phyloP scores from a whole-genome alignment of 2,888 invertebrate genomes.

The Orthosia gracilis region DNA sequence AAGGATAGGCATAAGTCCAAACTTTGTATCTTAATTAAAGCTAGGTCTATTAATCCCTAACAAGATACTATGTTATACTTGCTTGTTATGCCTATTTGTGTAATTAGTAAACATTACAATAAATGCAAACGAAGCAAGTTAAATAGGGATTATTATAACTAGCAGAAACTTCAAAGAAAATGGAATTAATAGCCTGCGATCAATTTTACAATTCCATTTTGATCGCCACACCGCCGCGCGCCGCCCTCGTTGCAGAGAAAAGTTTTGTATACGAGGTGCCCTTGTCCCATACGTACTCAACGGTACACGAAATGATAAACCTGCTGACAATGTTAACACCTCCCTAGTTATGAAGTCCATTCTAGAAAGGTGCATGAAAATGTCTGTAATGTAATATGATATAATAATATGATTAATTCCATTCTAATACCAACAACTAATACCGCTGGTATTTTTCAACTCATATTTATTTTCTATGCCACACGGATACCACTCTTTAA shows the following conservation, averaged over 20 bases:
- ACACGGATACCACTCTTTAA: too few species aligned
- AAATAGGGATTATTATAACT: not conserved
- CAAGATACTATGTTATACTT: not conserved
- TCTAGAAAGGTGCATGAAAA: constrained; percentile 13
- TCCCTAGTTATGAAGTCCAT: constrained; percentile 6
- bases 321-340: constrained; percentile 15
- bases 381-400: not conserved
- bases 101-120: not conserved
- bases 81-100: not conserved
- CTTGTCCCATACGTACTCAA: constrained; percentile 39
- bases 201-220: constrained; percentile 6
- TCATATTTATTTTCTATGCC: too few species aligned
- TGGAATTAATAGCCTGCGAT: not conserved
- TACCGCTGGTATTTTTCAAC: too few species aligned
- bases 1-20: not conserved
- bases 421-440: too few species aligned
- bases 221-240: too few species aligned
- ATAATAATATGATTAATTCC: too few species aligned
- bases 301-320: constrained; percentile 31
- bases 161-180: not conserved
- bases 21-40: not conserved
- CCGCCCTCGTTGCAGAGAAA: not conserved
- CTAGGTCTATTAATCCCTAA: not conserved
- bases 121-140: not conserved
- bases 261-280: constrained; percentile 7